Evolutionary conservation across 2,888 invertebrate species (phyloP).

Genomic region (Timema cristinae): DNA sequence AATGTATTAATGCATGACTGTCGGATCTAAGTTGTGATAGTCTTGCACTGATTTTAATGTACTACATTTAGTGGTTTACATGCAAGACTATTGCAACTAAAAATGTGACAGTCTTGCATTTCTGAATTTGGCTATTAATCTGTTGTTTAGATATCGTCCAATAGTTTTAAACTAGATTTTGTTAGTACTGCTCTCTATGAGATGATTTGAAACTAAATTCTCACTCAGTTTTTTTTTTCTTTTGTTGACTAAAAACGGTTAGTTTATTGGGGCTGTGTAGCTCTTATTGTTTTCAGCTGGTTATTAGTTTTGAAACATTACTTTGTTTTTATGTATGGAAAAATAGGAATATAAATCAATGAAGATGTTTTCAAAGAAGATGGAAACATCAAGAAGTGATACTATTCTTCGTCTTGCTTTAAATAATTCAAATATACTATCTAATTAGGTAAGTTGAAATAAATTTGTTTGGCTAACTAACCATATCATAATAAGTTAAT

Average conservation of each 20-base stretch:
- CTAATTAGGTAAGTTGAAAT: neutral
- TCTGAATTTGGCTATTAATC: no score
- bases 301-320: neutral
- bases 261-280: neutral
- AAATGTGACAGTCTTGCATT: no score
- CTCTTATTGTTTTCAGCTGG: neutral
- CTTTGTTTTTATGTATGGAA: conserved; percentile 1
- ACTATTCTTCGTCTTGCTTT: conserved; percentile 9
- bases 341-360: neutral
- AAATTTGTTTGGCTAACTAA: neutral
- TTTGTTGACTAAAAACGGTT: no score
- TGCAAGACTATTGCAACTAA: no score
- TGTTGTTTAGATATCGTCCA: no score
- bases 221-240: no score
- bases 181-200: conserved; percentile 8
- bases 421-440: neutral
- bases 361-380: conserved; percentile 5
- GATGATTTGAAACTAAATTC: neutral
- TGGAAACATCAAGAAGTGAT: conserved; percentile 7
- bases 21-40: no score
- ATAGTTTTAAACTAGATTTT: neutral
- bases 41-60: no score
- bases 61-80: no score
- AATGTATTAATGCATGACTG: no score
- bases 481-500: no score